Conservation (phyloP, 2,797 vertebrate genomes). For the Falco novaeseelandiae region DNA sequence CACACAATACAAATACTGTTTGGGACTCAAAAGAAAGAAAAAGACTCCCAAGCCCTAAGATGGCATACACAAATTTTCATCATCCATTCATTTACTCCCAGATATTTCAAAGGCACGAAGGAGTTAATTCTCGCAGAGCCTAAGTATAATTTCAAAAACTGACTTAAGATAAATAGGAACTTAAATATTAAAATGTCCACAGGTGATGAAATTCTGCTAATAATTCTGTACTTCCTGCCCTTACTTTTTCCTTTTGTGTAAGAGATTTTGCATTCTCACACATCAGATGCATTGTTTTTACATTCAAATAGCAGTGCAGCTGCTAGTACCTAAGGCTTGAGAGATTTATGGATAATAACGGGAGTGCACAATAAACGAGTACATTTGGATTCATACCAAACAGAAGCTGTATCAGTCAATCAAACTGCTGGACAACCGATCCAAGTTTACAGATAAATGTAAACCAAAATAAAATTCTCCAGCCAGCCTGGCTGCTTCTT, state of each 20-base stretch:
- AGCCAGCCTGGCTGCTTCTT: background rate
- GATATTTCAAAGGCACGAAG: background rate
- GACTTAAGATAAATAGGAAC: background rate
- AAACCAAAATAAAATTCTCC: background rate
- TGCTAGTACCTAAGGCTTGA: background rate
- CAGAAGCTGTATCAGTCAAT: background rate
- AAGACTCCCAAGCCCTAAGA: background rate
- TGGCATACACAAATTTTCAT: background rate
- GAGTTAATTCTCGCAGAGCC: background rate
- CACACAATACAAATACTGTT: background rate
- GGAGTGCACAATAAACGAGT: background rate
- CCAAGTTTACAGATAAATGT: background rate
- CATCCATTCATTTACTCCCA: background rate
- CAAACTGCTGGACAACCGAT: background rate
- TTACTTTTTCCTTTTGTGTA: background rate
- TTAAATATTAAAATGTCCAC: background rate
- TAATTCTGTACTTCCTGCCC: background rate
- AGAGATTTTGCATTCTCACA: background rate
- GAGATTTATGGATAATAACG: conserved; percentile 23
- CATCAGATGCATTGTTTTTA: background rate
- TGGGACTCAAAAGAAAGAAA: background rate
- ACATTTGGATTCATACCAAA: background rate
- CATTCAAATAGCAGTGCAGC: background rate
- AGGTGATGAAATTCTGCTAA: background rate
- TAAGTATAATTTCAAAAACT: background rate